These are phyloP conservation scores for Tenthredo distinguenda DNA, from an alignment of 2,888 invertebrate genomes.

Conservation along the genomic window DNA sequence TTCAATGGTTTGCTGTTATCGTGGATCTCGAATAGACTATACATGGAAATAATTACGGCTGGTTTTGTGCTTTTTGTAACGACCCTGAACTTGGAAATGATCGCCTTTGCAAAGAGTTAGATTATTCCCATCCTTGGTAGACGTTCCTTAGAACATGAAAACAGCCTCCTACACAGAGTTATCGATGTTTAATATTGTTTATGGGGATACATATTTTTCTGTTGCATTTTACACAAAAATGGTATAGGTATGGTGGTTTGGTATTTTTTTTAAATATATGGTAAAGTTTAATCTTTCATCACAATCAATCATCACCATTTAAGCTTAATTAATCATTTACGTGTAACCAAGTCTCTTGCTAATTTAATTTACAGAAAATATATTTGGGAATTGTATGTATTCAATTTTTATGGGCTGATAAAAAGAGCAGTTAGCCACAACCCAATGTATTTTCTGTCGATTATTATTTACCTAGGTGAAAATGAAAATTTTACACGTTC, in stretches of 20 bases:
- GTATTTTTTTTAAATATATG: not conserved
- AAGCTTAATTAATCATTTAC: slow-evolving; percentile 28
- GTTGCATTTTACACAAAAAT: slow-evolving; percentile 30
- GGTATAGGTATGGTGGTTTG: slow-evolving; percentile 46
- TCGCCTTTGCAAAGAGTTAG: not conserved
- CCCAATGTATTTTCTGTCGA: slow-evolving; percentile 23
- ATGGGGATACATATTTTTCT: slow-evolving; percentile 20
- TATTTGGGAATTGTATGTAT: not conserved
- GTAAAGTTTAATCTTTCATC: slow-evolving; percentile 22
- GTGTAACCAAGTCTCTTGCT: slow-evolving; percentile 15
- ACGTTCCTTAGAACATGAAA: slow-evolving; percentile 22
- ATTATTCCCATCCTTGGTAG: slow-evolving; percentile 29
- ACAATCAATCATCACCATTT: slow-evolving; percentile 47
- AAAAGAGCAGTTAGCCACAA: not conserved
- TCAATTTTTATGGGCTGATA: not conserved
- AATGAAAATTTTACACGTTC: not conserved
- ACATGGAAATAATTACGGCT: not conserved
- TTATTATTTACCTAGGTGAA: not conserved
- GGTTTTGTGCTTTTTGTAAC: slow-evolving; percentile 35
- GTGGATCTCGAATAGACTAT: slow-evolving; percentile 45
- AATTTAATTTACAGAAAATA: slow-evolving; percentile 11
- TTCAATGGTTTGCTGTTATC: not conserved
- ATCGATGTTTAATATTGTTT: slow-evolving; percentile 34
- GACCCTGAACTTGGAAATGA: slow-evolving; percentile 24
- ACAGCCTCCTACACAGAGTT: slow-evolving; percentile 3